phyloP scores from a whole-genome alignment of 2,888 invertebrate species.

The Pandemis corylana region DNA sequence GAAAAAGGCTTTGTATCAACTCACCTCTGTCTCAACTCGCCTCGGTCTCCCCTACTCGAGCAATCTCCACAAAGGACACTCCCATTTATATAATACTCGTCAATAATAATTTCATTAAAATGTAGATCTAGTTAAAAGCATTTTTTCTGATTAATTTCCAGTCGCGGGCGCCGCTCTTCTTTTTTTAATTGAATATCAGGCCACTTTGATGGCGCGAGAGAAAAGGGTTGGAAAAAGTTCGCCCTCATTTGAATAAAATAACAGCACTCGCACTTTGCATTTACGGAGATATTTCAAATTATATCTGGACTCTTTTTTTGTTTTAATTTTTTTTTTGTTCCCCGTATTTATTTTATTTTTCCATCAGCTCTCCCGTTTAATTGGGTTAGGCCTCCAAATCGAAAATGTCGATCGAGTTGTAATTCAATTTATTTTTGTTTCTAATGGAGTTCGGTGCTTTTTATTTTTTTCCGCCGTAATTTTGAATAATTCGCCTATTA shows the following conservation, averaged over 20 bases:
- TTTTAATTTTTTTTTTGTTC: slow-evolving; percentile 80
- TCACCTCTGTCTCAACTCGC: too few species aligned
- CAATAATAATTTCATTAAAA: slow-evolving; percentile 86
- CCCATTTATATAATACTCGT: slow-evolving; percentile 81
- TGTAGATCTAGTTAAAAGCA: slow-evolving; percentile 86
- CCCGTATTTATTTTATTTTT: slow-evolving; percentile 84
- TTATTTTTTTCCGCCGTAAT: slow-evolving; percentile 76
- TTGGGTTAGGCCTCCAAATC: slow-evolving; percentile 84
- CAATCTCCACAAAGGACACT: slow-evolving; percentile 73
- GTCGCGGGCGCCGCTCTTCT: slow-evolving; percentile 79
- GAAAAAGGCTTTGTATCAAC: too few species aligned
- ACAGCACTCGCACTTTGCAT: slow-evolving; percentile 85
- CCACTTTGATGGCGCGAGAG: slow-evolving; percentile 83
- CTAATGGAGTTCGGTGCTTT: slow-evolving; percentile 82
- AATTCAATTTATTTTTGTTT: slow-evolving; percentile 85
- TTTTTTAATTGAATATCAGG: slow-evolving; percentile 86
- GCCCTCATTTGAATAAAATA: slow-evolving; percentile 85
- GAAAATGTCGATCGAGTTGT: slow-evolving; percentile 84
- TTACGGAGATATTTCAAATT: slow-evolving; percentile 85
- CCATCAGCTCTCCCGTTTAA: slow-evolving; percentile 83
- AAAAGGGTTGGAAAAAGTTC: slow-evolving; percentile 83
- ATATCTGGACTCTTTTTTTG: slow-evolving; percentile 84
- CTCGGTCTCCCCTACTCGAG: too few species aligned
- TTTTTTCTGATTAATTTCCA: slow-evolving; percentile 86
- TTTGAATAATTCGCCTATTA: slow-evolving; percentile 73